These are phyloP conservation scores for Ranitomeya variabilis DNA, from an alignment of 2,113 vertebrate species.

Conservation along the genomic window DNA sequence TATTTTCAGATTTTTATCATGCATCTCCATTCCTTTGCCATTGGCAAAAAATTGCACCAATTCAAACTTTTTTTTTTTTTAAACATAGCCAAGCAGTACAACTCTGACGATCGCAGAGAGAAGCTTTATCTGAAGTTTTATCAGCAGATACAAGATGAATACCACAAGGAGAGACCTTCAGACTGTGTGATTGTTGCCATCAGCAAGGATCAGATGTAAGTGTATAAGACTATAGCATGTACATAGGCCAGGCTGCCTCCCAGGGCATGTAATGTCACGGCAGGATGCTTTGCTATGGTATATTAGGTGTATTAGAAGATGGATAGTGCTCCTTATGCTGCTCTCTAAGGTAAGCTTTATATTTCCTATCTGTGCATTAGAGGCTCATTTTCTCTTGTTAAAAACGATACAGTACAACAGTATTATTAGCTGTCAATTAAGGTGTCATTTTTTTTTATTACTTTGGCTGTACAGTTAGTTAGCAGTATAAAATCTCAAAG, in stretches of 20 bases:
- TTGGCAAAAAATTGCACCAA: no score
- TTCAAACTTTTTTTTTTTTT: not conserved
- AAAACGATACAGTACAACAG: not conserved
- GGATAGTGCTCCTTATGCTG: not conserved
- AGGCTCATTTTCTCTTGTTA: not conserved
- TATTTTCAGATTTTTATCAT: no score
- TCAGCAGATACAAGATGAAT: slow-evolving; percentile 73
- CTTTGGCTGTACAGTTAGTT: no score
- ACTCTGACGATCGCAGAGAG: slow-evolving; percentile 61
- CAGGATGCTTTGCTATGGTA: not conserved
- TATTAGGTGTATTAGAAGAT: not conserved
- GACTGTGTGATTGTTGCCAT: slow-evolving; percentile 75
- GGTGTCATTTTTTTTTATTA: no score
- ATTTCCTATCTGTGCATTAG: not conserved
- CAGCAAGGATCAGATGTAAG: slow-evolving; percentile 74
- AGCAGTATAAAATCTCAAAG: no score
- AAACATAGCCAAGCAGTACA: slow-evolving; percentile 60
- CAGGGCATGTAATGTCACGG: not conserved
- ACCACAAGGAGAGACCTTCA: slow-evolving; percentile 63
- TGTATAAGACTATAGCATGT: slow-evolving; percentile 28
- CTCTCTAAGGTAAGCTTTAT: not conserved
- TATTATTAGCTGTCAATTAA: no score
- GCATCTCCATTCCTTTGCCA: no score
- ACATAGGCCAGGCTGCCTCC: not conserved
- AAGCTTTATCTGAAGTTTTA: slow-evolving; percentile 74